A percentile compares a stretch with the other conserved stretches of the same genome.
phyloP scores from a whole-genome alignment of 2,113 vertebrate species.

The Gambusia affinis region DNA sequence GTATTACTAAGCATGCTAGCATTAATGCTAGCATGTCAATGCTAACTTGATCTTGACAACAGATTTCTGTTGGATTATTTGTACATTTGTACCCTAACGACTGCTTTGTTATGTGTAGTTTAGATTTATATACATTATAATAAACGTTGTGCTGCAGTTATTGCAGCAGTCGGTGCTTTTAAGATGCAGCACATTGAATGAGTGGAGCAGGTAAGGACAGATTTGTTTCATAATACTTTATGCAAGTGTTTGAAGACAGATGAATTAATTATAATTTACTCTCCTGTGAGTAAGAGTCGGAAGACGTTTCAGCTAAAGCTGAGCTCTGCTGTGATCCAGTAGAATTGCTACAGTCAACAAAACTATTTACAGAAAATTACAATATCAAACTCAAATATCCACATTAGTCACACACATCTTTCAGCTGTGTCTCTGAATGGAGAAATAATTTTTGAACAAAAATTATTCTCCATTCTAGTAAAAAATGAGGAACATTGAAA shows the following conservation, averaged over 20 bases:
- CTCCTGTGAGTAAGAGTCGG: neutral
- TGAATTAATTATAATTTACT: neutral
- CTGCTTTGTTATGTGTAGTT: neutral
- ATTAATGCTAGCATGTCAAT: no score
- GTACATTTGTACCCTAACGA: no score
- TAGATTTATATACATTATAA: neutral
- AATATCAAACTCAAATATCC: neutral
- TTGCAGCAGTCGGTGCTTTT: neutral
- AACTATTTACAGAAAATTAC: neutral
- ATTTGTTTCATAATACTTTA: conserved; percentile 2
- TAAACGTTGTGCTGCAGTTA: neutral
- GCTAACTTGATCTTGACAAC: no score
- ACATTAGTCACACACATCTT: neutral
- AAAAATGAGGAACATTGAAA: neutral
- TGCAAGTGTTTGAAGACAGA: neutral
- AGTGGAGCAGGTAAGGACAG: neutral
- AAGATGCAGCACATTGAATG: neutral
- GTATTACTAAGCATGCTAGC: no score
- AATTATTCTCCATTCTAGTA: neutral
- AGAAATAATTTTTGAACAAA: neutral
- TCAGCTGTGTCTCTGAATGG: neutral
- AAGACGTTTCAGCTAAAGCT: neutral
- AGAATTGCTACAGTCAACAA: no score
- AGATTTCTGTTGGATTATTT: no score
- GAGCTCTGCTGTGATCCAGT: neutral